These are phyloP conservation scores for Hypomesus transpacificus DNA, from an alignment of 2,113 vertebrate genomes.

Conservation along the genomic window DNA sequence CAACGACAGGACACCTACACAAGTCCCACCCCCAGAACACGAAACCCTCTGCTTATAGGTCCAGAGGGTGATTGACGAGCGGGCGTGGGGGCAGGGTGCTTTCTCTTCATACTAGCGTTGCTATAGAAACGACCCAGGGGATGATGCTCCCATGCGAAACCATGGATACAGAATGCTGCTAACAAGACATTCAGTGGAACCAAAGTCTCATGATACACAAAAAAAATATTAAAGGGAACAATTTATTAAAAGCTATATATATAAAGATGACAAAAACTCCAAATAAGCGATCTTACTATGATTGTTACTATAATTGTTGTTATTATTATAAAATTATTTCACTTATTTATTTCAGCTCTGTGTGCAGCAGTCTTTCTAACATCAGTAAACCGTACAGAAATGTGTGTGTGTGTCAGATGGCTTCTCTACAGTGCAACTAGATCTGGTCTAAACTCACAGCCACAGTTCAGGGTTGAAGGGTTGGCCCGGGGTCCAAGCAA, in stretches of 20 bases:
- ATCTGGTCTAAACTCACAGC: background rate
- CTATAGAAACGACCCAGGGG: slow-evolving; percentile 71
- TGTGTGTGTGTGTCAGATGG: slow-evolving; percentile 51
- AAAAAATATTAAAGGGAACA: slow-evolving; percentile 72
- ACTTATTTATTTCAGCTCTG: slow-evolving; percentile 80
- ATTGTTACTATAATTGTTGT: slow-evolving; percentile 74
- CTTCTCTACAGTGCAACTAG: slow-evolving; percentile 28
- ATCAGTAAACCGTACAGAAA: slow-evolving; percentile 77
- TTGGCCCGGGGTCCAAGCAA: too few relatives aligned
- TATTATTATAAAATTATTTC: slow-evolving; percentile 78
- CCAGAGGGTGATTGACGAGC: slow-evolving; percentile 39
- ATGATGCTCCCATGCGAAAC: slow-evolving; percentile 66
- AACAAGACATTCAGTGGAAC: slow-evolving; percentile 71
- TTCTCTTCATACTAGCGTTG: slow-evolving; percentile 60
- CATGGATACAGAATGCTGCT: slow-evolving; percentile 77
- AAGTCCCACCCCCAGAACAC: slow-evolving; percentile 39
- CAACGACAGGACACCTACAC: slow-evolving; percentile 50
- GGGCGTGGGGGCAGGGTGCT: slow-evolving; percentile 51
- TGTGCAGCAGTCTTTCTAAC: slow-evolving; percentile 74
- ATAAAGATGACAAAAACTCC: slow-evolving; percentile 68
- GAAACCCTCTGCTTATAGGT: slow-evolving; percentile 48
- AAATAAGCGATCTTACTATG: slow-evolving; percentile 78
- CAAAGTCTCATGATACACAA: slow-evolving; percentile 71
- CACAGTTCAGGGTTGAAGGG: too few relatives aligned
- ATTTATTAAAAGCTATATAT: slow-evolving; percentile 66